Evolutionary conservation across 2,113 vertebrate genomes (phyloP).

Genomic region (Rhabdomys dilectus): DNA sequence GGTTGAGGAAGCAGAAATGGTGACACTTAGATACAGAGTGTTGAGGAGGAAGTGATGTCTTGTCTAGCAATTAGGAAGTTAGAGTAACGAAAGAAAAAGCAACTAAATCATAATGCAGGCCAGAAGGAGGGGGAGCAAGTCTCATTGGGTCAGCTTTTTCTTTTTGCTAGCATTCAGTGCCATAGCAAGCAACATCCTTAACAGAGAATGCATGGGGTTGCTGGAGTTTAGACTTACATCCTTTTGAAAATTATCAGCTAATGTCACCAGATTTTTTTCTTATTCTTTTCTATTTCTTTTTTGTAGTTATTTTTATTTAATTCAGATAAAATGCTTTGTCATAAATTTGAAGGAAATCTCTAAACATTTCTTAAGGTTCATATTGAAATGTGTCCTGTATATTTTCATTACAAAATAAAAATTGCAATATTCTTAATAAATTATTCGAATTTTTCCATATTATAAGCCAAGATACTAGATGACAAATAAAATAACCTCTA

Average conservation of each 20-base stretch:
- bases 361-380: background rate
- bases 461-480: background rate
- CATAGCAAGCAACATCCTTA: background rate
- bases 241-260: background rate
- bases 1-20: background rate
- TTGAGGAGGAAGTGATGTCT: background rate
- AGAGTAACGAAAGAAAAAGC: background rate
- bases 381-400: fast-evolving
- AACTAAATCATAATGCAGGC: too few relatives aligned
- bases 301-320: background rate
- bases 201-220: background rate
- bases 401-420: background rate
- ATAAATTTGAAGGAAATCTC: background rate
- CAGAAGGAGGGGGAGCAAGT: too few relatives aligned
- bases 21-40: background rate
- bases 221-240: too few relatives aligned
- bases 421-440: background rate
- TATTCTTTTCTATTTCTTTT: too few relatives aligned
- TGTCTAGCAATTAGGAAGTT: background rate
- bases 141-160: background rate
- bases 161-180: background rate
- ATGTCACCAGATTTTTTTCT: background rate
- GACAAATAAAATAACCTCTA: fast-evolving
- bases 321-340: background rate
- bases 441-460: background rate